Evolutionary conservation across 2,113 vertebrate genomes (phyloP).

Genomic region (Eudyptes chrysolophus): DNA sequence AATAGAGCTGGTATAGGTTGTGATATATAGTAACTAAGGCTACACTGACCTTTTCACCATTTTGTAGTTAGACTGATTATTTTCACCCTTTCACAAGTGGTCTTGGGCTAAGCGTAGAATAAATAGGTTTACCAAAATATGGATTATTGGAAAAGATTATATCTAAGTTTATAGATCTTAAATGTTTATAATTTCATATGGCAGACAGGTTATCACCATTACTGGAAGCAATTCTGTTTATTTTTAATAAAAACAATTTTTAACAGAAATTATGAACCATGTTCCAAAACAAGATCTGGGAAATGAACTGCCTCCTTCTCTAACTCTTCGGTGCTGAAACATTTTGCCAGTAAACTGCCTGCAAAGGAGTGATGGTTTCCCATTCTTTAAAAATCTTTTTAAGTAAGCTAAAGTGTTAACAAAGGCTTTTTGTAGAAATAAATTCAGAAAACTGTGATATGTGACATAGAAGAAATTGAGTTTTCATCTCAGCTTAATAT

Average conservation of each 20-base stretch:
- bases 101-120: not conserved
- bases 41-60: not conserved
- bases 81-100: not conserved
- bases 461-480: not conserved
- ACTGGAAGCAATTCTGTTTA: not conserved
- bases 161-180: conserved; percentile 19
- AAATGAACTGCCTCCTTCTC: not conserved
- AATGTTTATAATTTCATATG: not conserved
- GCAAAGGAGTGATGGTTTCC: not conserved
- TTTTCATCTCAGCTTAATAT: not conserved
- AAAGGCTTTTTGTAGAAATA: not conserved
- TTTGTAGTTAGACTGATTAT: not conserved
- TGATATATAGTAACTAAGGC: not conserved
- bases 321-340: not conserved
- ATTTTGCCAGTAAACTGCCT: not conserved
- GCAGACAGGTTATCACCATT: not conserved
- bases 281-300: not conserved
- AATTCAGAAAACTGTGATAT: not conserved
- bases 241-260: not conserved
- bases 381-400: not conserved
- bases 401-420: not conserved
- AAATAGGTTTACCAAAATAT: not conserved
- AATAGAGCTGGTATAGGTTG: not conserved
- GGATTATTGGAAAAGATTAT: not conserved
- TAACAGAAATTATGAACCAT: not conserved